Conservation (phyloP, 2,113 vertebrate species). For the Silurus asotus region DNA sequence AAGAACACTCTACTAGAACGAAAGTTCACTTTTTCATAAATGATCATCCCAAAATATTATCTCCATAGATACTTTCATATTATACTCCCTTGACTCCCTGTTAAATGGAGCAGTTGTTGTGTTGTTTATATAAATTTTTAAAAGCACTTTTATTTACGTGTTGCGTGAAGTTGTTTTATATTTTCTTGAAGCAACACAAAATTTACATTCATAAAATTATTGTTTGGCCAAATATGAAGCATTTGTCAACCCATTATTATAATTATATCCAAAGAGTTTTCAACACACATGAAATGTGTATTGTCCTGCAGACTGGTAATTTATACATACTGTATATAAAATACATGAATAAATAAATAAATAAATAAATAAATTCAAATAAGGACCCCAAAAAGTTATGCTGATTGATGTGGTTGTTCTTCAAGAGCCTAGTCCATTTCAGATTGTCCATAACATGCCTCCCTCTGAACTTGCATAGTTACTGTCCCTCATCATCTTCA, state of each 20-base stretch:
- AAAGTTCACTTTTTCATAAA: neutral
- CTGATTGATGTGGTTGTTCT: too few relatives aligned
- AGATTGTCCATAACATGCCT: neutral
- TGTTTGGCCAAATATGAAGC: neutral
- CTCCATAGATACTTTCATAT: neutral
- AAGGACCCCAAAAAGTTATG: neutral
- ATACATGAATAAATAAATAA: neutral
- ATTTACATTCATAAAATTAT: neutral
- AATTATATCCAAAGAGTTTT: neutral
- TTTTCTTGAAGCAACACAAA: neutral
- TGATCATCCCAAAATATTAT: neutral
- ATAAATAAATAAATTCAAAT: neutral
- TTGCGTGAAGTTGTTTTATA: neutral
- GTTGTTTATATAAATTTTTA: neutral
- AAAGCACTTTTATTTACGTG: neutral
- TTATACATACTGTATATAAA: too few relatives aligned
- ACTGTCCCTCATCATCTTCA: neutral
- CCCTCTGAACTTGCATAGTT: neutral
- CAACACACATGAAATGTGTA: neutral
- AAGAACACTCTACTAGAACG: too few relatives aligned
- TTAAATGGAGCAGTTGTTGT: neutral
- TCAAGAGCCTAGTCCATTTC: neutral
- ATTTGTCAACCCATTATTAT: neutral
- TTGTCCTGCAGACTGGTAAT: too few relatives aligned
- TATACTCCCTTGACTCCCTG: neutral